Base-by-base conservation (phyloP, 1,140 invertebrate genomes). In the Leguminivora glycinivorella region DNA sequence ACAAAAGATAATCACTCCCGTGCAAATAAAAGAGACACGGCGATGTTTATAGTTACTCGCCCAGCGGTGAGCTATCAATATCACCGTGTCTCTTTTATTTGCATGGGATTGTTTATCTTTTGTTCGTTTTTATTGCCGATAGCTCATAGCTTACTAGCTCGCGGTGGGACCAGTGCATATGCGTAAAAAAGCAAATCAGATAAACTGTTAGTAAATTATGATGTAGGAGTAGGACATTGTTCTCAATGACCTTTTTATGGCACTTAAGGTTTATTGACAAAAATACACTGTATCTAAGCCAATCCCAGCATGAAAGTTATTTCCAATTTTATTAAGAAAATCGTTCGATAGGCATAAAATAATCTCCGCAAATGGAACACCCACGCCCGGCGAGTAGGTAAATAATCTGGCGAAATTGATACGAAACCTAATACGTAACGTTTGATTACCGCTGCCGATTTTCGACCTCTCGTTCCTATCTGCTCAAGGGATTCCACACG, bases 331-430 rank as follows among this genome's bases (percentile, higher is more conserved):
- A 60, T n/a, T n/a, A 7, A 31, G 58, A 58, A 58, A 63, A 29
- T 63, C 58, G 56, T 60, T 47, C 3, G 58, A 63, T 63, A 31
- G 25, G 34, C 25, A 63, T 63, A 63, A 63, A 63, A 63, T 31
- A 34, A 63, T 63, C 58, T 63, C 58, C 7, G 47, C 47, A 52
- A 63, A 63, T 31, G 10, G 7, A 25, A 26, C 58, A 29, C 58
- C 58, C 58, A 63, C 29, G 58, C n/a, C n/a, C 58, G 47, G 17
- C 25, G 22, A 52, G 58, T 63, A 63, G 26, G 58, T 63, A 29
- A 63, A 29, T 63, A 63, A 31, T 31, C 58, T n/a, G 58, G n/a
- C 9, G 58, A 63, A 63, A 63, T 63, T 63, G 58, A 63, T 63
- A 63, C 58, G 26, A 63, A 63, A 63, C 58, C 29, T 34, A 63